Conservation (phyloP, 2,797 vertebrate species). For the Macroramphosus scolopax region DNA sequence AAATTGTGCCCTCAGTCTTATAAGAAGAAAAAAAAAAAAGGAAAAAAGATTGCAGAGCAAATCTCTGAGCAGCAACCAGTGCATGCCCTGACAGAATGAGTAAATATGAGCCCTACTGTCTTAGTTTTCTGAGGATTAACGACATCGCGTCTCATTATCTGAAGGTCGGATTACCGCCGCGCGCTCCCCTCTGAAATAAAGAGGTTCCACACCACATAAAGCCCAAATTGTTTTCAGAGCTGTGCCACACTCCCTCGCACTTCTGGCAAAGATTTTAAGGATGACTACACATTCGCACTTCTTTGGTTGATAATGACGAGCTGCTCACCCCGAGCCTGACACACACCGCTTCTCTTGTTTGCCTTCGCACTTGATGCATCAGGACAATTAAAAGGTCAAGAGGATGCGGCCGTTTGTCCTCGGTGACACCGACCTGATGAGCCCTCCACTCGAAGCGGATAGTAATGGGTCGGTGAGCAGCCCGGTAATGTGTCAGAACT, state of each 20-base stretch:
- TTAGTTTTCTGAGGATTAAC: conserved; percentile 67
- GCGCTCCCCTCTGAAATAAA: conserved; percentile 51
- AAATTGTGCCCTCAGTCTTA: conserved; percentile 12
- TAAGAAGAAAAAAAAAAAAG: conserved; percentile 11
- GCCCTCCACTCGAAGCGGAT: conserved; percentile 48
- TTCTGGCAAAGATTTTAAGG: conserved; percentile 51
- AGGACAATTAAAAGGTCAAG: conserved; percentile 62
- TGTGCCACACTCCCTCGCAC: conserved; percentile 35
- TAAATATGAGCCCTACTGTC: conserved; percentile 63
- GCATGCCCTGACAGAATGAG: conserved; percentile 47
- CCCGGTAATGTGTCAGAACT: conserved; percentile 37
- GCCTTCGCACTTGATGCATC: conserved; percentile 43
- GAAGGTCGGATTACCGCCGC: conserved; percentile 62
- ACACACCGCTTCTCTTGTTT: conserved; percentile 38
- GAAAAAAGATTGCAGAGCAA: too few relatives aligned
- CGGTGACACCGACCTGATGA: conserved; percentile 34
- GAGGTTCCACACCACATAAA: conserved; percentile 64
- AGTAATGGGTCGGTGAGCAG: conserved; percentile 61
- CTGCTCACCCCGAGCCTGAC: conserved; percentile 38
- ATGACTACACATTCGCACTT: conserved; percentile 42
- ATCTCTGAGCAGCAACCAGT: conserved; percentile 56
- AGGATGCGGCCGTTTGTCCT: conserved; percentile 33
- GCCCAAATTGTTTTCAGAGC: conserved; percentile 52
- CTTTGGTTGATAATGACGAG: conserved; percentile 42
- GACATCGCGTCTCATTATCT: conserved; percentile 64